These are phyloP conservation scores for Myathropa florea DNA, from an alignment of 2,888 invertebrate genomes.

Conservation along the genomic window DNA sequence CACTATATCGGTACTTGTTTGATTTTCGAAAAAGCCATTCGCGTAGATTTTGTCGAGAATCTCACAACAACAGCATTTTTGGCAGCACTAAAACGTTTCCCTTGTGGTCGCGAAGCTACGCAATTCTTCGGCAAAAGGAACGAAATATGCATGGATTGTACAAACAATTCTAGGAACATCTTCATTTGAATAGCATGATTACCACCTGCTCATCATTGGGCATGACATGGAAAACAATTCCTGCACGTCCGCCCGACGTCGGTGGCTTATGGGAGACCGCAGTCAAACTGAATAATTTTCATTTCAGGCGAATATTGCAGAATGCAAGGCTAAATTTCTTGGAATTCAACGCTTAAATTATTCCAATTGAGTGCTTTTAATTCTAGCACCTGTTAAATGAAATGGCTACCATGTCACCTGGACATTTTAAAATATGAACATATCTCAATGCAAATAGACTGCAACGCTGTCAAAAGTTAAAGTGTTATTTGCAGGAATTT, in stretches of 20 bases:
- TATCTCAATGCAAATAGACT: too few species aligned
- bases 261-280: conserved; percentile 53
- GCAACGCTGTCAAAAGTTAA: too few species aligned
- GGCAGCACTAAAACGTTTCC: conserved; percentile 43
- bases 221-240: conserved; percentile 53
- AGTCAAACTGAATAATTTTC: too few species aligned
- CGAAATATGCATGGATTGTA: conserved; percentile 31
- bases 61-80: conserved; percentile 48
- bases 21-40: conserved; percentile 36
- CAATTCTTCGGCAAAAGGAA: conserved; percentile 54
- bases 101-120: conserved; percentile 48
- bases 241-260: conserved; percentile 56
- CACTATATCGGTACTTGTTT: too few species aligned
- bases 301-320: too few species aligned
- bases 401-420: too few species aligned
- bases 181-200: conserved; percentile 31
- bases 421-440: too few species aligned
- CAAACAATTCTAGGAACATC: conserved; percentile 14
- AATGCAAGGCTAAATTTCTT: too few species aligned
- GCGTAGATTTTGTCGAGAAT: conserved; percentile 51
- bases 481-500: too few species aligned
- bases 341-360: too few species aligned
- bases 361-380: too few species aligned
- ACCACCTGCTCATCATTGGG: conserved; percentile 30
- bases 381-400: not conserved